Evolutionary conservation across 1,140 invertebrate species (phyloP).

Genomic region (Zaprionus ornatus): DNA sequence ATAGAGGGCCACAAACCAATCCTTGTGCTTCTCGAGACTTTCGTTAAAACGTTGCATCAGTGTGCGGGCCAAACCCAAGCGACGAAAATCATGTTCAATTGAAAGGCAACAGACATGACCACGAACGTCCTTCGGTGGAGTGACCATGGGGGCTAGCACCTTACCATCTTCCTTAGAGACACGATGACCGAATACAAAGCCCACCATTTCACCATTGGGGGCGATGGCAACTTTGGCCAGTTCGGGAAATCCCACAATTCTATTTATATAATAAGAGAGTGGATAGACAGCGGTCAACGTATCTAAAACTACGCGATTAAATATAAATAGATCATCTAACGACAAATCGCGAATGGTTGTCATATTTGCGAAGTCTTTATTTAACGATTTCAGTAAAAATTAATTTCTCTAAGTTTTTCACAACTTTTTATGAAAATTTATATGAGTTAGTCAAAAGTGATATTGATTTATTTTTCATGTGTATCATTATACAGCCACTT

Average conservation of each 20-base stretch:
- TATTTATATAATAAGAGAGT: conserved; percentile 15
- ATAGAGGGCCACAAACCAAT: conserved; percentile 44
- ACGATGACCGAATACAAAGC: conserved; percentile 30
- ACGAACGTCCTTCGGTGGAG: conserved; percentile 1
- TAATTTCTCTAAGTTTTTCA: background rate
- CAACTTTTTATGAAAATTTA: background rate
- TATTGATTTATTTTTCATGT: background rate
- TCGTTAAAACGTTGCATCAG: conserved; percentile 20
- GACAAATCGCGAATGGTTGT: conserved; percentile 27
- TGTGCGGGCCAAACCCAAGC: conserved; percentile 41
- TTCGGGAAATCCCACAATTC: conserved; percentile 39
- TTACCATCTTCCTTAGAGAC: conserved; percentile 1
- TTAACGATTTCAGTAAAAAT: background rate
- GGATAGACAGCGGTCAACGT: conserved; percentile 41
- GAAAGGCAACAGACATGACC: conserved; percentile 48
- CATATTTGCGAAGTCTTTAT: conserved; percentile 17
- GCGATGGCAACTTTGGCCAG: conserved; percentile 28
- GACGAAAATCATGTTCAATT: conserved; percentile 40
- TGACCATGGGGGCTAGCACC: background rate
- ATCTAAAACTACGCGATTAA: conserved; percentile 49
- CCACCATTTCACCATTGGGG: conserved; percentile 32
- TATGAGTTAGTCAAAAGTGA: background rate
- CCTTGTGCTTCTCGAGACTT: background rate
- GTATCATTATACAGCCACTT: too few species aligned
- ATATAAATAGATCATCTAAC: conserved; percentile 44